A percentile compares a stretch with the other conserved stretches of the same genome.
Evolutionary conservation across 2,113 vertebrate species (phyloP).

Genomic region (Hirundichthys speculiger): DNA sequence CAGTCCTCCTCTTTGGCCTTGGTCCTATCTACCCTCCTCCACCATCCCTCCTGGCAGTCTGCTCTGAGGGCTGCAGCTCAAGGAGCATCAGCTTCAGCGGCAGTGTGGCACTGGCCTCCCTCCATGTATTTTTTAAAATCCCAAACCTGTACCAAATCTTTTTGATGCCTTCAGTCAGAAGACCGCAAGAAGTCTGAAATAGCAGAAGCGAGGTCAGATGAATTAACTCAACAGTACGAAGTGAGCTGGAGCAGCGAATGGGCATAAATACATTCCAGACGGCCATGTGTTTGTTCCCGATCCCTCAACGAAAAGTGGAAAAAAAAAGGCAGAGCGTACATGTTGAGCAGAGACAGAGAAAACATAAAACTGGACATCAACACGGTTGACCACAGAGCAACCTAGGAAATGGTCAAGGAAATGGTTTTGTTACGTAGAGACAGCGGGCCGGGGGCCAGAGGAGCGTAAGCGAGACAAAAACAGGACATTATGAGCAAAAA

Average conservation of each 20-base stretch:
- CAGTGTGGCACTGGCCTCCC: too few relatives aligned
- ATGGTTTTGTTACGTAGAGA: too few relatives aligned
- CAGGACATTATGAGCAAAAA: neutral
- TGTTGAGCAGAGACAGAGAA: neutral
- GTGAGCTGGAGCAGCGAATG: constrained; percentile 5
- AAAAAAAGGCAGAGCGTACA: neutral
- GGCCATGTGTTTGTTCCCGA: constrained; percentile 17
- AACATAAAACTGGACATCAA: neutral
- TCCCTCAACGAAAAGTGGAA: constrained; percentile 10
- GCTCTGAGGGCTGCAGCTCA: too few relatives aligned
- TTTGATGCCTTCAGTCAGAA: too few relatives aligned
- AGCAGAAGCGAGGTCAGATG: neutral
- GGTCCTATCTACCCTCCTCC: too few relatives aligned
- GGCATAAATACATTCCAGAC: constrained; percentile 45
- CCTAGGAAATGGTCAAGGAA: neutral
- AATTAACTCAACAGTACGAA: constrained; percentile 15
- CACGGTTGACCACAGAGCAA: neutral
- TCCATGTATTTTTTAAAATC: too few relatives aligned
- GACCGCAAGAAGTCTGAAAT: neutral
- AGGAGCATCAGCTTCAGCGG: too few relatives aligned
- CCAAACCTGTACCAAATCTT: too few relatives aligned
- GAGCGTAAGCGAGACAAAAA: neutral
- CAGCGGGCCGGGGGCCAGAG: too few relatives aligned
- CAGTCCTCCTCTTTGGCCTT: too few relatives aligned
- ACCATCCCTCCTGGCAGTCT: too few relatives aligned